phyloP scores from a whole-genome alignment of 2,797 vertebrate species.

The Sebastes oblongus region DNA sequence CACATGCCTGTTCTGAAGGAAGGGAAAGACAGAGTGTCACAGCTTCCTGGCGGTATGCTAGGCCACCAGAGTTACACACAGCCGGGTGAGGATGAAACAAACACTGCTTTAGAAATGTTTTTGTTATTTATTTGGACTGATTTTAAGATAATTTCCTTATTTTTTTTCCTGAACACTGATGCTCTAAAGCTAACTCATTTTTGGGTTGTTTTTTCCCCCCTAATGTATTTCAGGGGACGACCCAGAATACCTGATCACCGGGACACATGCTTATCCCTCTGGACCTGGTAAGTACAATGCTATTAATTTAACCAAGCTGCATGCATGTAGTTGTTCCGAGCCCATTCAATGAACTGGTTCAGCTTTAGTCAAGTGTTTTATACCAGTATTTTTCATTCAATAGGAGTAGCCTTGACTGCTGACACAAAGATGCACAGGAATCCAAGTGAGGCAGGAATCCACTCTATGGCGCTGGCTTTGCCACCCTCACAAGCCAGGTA shows the following conservation, averaged over 20 bases:
- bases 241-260: slow-evolving; percentile 94
- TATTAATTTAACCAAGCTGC: neutral
- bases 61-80: slow-evolving; percentile 83
- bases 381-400: neutral
- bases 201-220: neutral
- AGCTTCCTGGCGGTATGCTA: slow-evolving; percentile 76
- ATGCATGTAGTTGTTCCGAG: neutral
- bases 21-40: slow-evolving; percentile 84
- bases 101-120: neutral
- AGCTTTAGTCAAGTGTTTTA: neutral
- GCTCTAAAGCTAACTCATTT: neutral
- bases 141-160: neutral
- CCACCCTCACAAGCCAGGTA: slow-evolving; percentile 93
- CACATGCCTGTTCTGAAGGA: slow-evolving; percentile 96
- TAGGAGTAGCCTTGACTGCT: slow-evolving; percentile 93
- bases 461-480: slow-evolving; percentile 90
- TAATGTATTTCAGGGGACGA: slow-evolving; percentile 81
- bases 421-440: slow-evolving; percentile 96
- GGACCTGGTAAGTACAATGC: slow-evolving; percentile 86
- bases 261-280: slow-evolving; percentile 96
- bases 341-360: neutral
- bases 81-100: slow-evolving; percentile 79
- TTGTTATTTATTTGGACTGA: neutral
- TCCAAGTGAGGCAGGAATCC: slow-evolving; percentile 92
- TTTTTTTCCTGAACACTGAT: neutral